These are phyloP conservation scores for Amphiprion clarkii DNA, from an alignment of 2,797 vertebrate genomes.

Conservation along the genomic window DNA sequence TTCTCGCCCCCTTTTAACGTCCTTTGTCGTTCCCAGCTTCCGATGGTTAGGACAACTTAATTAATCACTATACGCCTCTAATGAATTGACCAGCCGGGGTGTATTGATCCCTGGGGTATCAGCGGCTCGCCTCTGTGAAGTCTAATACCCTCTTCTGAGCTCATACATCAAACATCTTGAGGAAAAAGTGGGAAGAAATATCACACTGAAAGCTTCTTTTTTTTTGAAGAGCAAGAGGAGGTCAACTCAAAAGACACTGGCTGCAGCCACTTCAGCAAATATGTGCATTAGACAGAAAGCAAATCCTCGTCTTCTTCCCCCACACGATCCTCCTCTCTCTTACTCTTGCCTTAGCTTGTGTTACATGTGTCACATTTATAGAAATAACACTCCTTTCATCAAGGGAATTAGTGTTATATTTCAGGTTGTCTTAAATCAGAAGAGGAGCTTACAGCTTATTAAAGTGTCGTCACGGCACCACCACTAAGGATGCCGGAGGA, in stretches of 20 bases:
- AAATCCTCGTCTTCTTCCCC: conserved; percentile 67
- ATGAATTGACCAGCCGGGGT: conserved; percentile 78
- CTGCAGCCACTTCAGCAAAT: conserved; percentile 67
- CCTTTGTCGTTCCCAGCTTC: conserved; percentile 61
- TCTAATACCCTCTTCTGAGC: conserved; percentile 73
- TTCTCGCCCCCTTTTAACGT: conserved; percentile 53
- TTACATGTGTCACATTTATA: conserved; percentile 83
- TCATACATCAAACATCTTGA: conserved; percentile 71
- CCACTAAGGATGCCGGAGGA: conserved; percentile 64
- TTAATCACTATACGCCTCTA: conserved; percentile 82
- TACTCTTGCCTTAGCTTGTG: conserved; percentile 65
- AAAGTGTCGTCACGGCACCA: conserved; percentile 71
- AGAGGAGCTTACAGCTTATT: conserved; percentile 82
- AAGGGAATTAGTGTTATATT: conserved; percentile 82
- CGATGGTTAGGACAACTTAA: conserved; percentile 74
- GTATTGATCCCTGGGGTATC: conserved; percentile 81
- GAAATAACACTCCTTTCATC: conserved; percentile 81
- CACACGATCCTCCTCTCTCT: conserved; percentile 48
- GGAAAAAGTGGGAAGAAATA: conserved; percentile 59
- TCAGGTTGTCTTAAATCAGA: conserved; percentile 83
- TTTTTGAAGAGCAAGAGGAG: conserved; percentile 43
- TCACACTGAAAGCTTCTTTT: conserved; percentile 49
- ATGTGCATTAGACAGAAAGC: conserved; percentile 67
- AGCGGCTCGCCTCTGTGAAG: conserved; percentile 72
- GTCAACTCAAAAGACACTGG: conserved; percentile 60